These are phyloP conservation scores for Eugnorisma glareosa DNA, from an alignment of 2,888 invertebrate genomes.

Conservation along the genomic window DNA sequence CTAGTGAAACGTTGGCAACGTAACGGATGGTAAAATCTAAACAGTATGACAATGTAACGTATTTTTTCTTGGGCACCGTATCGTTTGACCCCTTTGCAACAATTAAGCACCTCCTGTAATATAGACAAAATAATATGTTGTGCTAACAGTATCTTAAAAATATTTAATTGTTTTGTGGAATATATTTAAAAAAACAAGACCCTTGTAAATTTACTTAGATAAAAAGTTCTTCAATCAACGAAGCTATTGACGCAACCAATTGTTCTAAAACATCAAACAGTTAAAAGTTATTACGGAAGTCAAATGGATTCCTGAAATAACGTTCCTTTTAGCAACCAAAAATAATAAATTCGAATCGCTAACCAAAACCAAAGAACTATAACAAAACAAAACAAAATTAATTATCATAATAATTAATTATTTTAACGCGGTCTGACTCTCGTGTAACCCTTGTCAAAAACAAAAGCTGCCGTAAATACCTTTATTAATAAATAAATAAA, in stretches of 20 bases:
- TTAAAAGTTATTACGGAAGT: neutral
- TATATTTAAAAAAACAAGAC: too few species aligned
- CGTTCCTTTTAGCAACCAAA: neutral
- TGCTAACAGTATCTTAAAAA: too few species aligned
- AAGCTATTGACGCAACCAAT: neutral
- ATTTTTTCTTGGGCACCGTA: too few species aligned
- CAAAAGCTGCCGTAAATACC: slow-evolving; percentile 24
- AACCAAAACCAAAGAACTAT: neutral
- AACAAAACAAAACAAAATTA: slow-evolving; percentile 9
- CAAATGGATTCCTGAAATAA: neutral
- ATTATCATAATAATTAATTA: slow-evolving; percentile 28
- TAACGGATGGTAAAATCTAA: too few species aligned
- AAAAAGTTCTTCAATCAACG: neutral
- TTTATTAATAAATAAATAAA: slow-evolving; percentile 3
- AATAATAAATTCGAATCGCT: neutral
- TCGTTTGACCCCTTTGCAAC: too few species aligned
- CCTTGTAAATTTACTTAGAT: too few species aligned
- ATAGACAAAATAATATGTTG: too few species aligned
- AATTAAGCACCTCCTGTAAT: too few species aligned
- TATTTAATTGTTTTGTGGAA: too few species aligned
- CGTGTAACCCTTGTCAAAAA: slow-evolving; percentile 42
- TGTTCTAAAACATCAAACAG: neutral
- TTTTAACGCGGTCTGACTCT: slow-evolving; percentile 34
- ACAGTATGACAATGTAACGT: too few species aligned
- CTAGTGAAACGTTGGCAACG: too few species aligned